These are phyloP conservation scores for Diabrotica balteata DNA, from an alignment of 2,888 invertebrate species.

Conservation along the genomic window DNA sequence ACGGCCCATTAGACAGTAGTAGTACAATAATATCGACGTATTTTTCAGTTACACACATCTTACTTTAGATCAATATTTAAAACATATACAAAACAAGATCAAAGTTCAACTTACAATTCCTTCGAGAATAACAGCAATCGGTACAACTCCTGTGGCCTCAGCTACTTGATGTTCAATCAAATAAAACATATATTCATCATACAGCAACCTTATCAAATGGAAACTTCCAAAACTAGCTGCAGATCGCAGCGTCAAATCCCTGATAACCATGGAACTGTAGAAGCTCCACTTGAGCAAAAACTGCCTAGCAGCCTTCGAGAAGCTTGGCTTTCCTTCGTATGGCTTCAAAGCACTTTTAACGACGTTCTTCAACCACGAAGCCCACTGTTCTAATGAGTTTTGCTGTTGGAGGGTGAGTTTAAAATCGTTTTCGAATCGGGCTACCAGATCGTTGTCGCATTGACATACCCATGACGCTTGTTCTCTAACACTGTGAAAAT, in stretches of 20 bases:
- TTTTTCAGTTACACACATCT: no score
- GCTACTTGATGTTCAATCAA: constrained; percentile 97
- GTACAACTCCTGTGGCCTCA: constrained; percentile 85
- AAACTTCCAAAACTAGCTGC: constrained; percentile 99
- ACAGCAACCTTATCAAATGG: constrained; percentile 95
- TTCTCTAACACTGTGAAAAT: constrained; percentile 94
- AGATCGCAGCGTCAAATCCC: constrained; percentile 93
- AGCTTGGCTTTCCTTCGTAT: constrained; percentile 83
- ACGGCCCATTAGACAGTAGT: no score
- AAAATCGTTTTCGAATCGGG: constrained; percentile 89
- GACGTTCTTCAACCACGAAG: constrained; percentile 93
- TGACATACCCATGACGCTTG: constrained; percentile 77
- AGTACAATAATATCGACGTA: no score
- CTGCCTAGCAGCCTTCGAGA: constrained; percentile 85
- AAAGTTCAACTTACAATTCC: constrained; percentile 64
- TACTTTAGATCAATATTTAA: no score
- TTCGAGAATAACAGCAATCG: constrained; percentile 89
- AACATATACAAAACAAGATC: no score
- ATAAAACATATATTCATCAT: constrained; percentile 99
- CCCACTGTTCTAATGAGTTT: constrained; percentile 96
- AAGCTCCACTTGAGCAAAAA: constrained; percentile 99
- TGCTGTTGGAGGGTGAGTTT: constrained; percentile 90
- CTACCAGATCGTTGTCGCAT: constrained; percentile 82
- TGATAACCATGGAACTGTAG: constrained; percentile 97
- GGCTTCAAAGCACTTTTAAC: constrained; percentile 89